These are phyloP conservation scores for Palythoa caribaeorum DNA, from an alignment of 92 coral and sea anemone species.

Conservation along the genomic window DNA sequence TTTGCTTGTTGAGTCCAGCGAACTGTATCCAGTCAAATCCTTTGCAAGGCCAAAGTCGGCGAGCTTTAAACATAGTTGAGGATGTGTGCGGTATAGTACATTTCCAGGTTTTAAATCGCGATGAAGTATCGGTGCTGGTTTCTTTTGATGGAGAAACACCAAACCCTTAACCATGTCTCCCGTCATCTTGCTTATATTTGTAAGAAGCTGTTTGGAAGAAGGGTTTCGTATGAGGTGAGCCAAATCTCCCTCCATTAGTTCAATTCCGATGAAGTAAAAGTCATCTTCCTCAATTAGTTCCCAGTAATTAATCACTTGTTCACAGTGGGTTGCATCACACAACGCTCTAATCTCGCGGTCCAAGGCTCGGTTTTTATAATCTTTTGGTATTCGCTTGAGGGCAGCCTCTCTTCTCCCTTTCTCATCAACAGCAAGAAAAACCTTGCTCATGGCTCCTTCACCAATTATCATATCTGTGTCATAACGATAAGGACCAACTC, in stretches of 20 bases:
- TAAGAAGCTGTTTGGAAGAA: not conserved
- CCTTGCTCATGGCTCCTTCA: conserved; percentile 64
- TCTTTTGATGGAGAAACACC: conserved; percentile 54
- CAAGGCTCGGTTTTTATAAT: conserved; percentile 33
- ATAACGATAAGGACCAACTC: conserved; percentile 56
- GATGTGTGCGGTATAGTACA: conserved; percentile 63
- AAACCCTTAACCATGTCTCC: conserved; percentile 64
- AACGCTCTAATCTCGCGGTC: conserved; percentile 67
- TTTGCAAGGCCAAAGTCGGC: conserved; percentile 77
- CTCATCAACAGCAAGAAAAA: conserved; percentile 70
- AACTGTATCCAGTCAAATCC: conserved; percentile 44
- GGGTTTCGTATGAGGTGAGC: conserved; percentile 30
- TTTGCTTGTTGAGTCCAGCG: conserved; percentile 53
- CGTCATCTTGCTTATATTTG: conserved; percentile 28
- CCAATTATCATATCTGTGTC: conserved; percentile 46
- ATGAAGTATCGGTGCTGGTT: conserved; percentile 57
- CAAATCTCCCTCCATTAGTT: conserved; percentile 79
- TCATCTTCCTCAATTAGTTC: conserved; percentile 31
- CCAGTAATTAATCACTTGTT: conserved; percentile 61
- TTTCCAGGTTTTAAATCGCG: conserved; percentile 86
- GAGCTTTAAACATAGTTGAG: conserved; percentile 59
- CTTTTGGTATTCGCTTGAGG: conserved; percentile 62
- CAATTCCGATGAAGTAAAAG: conserved; percentile 63
- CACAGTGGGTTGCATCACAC: conserved; percentile 44
- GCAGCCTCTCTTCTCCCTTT: conserved; percentile 70